Base-by-base conservation (phyloP, 2,888 invertebrate species). In the Dysmachus trigonus region DNA sequence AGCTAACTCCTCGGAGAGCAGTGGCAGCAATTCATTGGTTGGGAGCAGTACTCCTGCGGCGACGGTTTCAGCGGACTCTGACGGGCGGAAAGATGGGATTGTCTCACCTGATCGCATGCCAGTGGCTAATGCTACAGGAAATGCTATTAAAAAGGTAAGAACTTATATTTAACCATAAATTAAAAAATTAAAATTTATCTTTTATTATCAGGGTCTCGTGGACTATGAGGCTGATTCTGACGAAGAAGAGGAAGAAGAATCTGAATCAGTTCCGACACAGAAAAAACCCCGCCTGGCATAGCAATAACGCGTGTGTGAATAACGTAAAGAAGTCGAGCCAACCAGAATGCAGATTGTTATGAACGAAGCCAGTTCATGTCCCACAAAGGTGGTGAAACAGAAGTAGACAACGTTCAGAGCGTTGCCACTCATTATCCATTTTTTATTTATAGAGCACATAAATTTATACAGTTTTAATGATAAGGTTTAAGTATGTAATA, bases 141-240 rank as follows among this genome's bases (percentile, higher is more conserved):
- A 41, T 73, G 27, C 84, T 15, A 35, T 84, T 72, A 84, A 84
- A 4, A 84, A 84, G 72, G 84, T 84, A 84, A 51, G n/a, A 18
- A 8, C 1, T 31, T 53, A 15, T 77, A 15, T 77, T 33, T 27
- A n/a, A n/a, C n/a, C 18, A 72, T 27, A 18, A 30, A 6, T 15
- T 10, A 77, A n/a, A 38, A 77, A 41, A 27, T 47, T 72, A 0
- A 22, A 35, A 22, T 22, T 30, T 73, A 15, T n/a, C 47, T 15
- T 35, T 10, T 13, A 35, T 82, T 87, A 76, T 1, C 91, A 97
- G 97, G 97, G 98, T 89, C 94, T 99, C 90, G 99, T 99, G 88
- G 99, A 99, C 92, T 99, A 99, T 91, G 98, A 99, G 91, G 98
- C 97, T 86, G 98, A 99, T 93, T 98, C 98, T 0, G 98, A 99